These are phyloP conservation scores for Corvus moneduloides DNA, from an alignment of 2,113 vertebrate species.

Conservation along the genomic window DNA sequence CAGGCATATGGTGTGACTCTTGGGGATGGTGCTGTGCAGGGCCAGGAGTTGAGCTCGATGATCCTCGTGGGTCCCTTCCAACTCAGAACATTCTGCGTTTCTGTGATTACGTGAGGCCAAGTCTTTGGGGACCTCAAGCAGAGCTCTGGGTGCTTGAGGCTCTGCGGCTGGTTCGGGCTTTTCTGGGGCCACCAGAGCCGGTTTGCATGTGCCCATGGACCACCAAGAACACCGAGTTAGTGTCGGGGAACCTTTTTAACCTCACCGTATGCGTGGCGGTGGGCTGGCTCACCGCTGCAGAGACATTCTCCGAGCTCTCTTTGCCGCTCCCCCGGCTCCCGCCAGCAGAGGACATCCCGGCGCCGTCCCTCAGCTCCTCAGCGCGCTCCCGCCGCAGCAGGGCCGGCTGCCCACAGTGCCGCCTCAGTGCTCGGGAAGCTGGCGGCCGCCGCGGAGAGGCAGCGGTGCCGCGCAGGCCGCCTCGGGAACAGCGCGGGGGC, in stretches of 20 bases:
- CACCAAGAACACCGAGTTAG: no score
- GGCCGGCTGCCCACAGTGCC: no score
- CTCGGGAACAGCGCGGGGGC: not conserved
- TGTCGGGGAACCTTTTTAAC: not conserved
- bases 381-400: not conserved
- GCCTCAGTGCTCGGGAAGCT: not conserved
- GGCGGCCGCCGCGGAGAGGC: not conserved
- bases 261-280: rapidly evolving
- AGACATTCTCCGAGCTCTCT: rapidly evolving
- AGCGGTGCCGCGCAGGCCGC: no score
- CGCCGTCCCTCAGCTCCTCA: not conserved
- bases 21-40: not conserved
- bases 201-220: rapidly evolving
- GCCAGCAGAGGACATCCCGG: not conserved
- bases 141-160: not conserved
- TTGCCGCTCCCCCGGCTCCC: not conserved
- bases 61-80: not conserved
- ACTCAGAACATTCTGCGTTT: not conserved
- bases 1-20: not conserved
- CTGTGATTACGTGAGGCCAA: not conserved
- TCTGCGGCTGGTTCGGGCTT: not conserved
- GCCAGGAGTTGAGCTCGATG: not conserved
- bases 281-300: not conserved
- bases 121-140: not conserved
- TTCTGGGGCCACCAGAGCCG: rapidly evolving